Evolutionary conservation across 2,888 invertebrate genomes (phyloP), one percentile per base, ranked within the genome.

Genomic region (Euclidia mi): DNA sequence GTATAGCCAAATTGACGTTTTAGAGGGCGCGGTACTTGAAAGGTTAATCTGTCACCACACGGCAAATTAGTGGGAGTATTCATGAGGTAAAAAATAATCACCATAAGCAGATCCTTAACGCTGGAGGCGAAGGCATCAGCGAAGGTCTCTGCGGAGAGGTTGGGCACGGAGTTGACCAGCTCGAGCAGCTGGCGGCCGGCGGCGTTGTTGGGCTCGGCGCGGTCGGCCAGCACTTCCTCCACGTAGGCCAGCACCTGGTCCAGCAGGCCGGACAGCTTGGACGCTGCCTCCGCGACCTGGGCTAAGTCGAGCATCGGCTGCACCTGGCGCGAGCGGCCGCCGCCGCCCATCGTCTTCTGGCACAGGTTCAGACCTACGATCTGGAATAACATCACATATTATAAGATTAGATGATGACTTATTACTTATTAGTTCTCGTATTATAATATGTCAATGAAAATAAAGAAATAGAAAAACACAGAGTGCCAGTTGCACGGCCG

Each of bases 71-170:
- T n/a, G n/a, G n/a, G n/a, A n/a, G n/a, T n/a, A n/a, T n/a, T n/a
- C n/a, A n/a, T n/a, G n/a, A n/a, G n/a, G 3, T 18, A 10, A 1
- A 35, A 2, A 32, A 1, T 7, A 48, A 64, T 41, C 34, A 92
- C 98, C 99, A 99, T 99, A 79, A 99, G 95, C 77, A 99, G 95
- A 95, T 99, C 99, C 93, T 99, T 99, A 87, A 99, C 98, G 83
- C 98, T 98, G 74, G 98, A 97, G 86, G 99, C 99, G 88, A 99
- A 97, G 96, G 99, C 98, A 77, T 98, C 97, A 32, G 98, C 98
- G 90, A 99, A 98, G 84, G 98, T 97, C 82, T 98, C 98, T 0
- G 87, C 83, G 38, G 96, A 96, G 96, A 99, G 98, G 85, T 98
- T 97, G 40, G 99, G 99, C 64, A 99, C 98, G 11, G 98, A 97